A percentile compares a stretch with the other conserved stretches of the same genome.
Evolutionary conservation across 2,113 vertebrate genomes (phyloP).

Genomic region (Sinocyclocheilus grahami): DNA sequence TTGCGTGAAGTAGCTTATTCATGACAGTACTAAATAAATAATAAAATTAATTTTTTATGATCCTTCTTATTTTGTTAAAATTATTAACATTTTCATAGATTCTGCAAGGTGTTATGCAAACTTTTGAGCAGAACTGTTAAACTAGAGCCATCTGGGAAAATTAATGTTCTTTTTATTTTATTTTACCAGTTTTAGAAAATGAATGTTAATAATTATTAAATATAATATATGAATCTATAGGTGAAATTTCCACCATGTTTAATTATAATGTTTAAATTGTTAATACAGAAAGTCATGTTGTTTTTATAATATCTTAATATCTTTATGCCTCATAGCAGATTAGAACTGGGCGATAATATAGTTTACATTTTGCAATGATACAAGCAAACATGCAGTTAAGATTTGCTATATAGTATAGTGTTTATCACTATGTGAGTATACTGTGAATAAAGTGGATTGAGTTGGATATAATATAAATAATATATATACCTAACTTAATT

Average conservation of each 20-base stretch:
- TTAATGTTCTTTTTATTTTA: not conserved
- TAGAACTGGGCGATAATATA: not conserved
- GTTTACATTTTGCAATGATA: not conserved
- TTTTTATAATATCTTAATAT: not conserved
- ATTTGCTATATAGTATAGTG: not conserved
- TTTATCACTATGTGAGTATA: not conserved
- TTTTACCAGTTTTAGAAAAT: not conserved
- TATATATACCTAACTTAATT: not conserved
- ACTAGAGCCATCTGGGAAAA: not conserved
- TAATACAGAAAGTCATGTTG: not conserved
- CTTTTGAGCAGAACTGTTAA: not conserved
- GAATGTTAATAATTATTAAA: not conserved
- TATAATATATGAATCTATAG: not conserved
- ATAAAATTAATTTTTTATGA: not conserved
- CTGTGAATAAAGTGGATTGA: not conserved
- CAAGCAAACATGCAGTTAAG: not conserved
- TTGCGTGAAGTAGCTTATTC: not conserved
- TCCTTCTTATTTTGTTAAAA: not conserved
- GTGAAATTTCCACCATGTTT: not conserved
- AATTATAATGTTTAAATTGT: not conserved
- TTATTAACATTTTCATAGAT: not conserved
- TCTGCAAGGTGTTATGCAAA: not conserved
- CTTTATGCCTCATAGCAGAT: not conserved
- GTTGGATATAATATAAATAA: not conserved
- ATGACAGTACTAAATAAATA: not conserved